Evolutionary conservation across 2,888 invertebrate genomes (phyloP).

Genomic region (Cabera pusaria): DNA sequence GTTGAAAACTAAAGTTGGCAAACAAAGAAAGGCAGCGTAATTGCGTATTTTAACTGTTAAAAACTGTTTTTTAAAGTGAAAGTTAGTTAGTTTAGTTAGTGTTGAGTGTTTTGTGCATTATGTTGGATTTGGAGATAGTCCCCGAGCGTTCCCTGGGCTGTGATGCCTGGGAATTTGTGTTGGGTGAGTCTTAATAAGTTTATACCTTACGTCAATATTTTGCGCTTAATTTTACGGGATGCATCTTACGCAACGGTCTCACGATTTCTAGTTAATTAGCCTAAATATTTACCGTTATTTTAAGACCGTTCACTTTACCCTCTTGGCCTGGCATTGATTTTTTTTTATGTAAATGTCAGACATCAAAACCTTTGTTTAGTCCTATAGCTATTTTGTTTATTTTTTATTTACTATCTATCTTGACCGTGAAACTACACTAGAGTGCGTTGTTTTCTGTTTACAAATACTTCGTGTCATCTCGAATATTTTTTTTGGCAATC

Average conservation of each 20-base stretch:
- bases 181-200: conserved; percentile 86
- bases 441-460: conserved; percentile 62
- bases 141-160: conserved; percentile 98
- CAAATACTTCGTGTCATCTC: too few relatives aligned
- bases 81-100: conserved; percentile 88
- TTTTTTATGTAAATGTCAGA: conserved; percentile 57
- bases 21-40: conserved; percentile 82
- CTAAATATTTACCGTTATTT: conserved; percentile 14
- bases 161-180: conserved; percentile 98
- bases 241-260: conserved; percentile 73
- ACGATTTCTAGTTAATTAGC: conserved; percentile 35
- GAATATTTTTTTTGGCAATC: too few relatives aligned
- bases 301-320: conserved; percentile 7
- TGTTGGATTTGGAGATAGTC: conserved; percentile 98
- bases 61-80: conserved; percentile 70
- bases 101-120: conserved; percentile 87
- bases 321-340: conserved; percentile 60
- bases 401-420: conserved; percentile 70
- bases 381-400: conserved; percentile 59
- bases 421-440: conserved; percentile 76
- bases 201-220: conserved; percentile 78
- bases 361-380: conserved; percentile 66
- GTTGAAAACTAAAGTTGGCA: conserved; percentile 84
- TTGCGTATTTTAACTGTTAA: conserved; percentile 67
- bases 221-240: conserved; percentile 75